phyloP scores from a whole-genome alignment of 2,797 vertebrate genomes.

The Urocyon cinereoargenteus region DNA sequence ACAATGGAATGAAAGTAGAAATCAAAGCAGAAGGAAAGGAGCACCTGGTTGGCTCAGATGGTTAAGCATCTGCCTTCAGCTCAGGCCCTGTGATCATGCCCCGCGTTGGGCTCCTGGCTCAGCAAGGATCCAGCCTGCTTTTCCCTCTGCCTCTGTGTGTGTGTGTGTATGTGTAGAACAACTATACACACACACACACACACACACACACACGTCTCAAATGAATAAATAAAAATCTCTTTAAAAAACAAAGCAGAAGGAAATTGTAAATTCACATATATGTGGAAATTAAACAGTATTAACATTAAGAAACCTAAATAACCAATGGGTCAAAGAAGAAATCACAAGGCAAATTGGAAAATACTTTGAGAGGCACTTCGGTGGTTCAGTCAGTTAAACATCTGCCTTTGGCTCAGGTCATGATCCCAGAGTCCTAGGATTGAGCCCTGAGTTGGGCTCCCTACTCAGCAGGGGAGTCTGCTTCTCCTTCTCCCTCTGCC shows the following conservation, averaged over 20 bases:
- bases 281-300: constrained; percentile 19
- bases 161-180: no score
- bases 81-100: no score
- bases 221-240: no score
- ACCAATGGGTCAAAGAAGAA: constrained; percentile 5
- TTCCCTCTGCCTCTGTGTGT: no score
- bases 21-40: constrained; percentile 28
- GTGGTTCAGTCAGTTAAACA: background rate
- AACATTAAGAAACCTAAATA: background rate
- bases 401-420: background rate
- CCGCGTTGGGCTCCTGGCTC: no score
- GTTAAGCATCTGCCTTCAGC: no score
- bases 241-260: constrained; percentile 28
- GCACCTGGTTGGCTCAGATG: no score
- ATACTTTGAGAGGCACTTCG: background rate
- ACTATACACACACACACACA: no score
- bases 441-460: background rate
- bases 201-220: no score
- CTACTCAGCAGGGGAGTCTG: background rate
- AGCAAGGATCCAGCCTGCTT: no score
- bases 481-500: background rate
- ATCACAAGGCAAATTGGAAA: background rate
- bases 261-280: constrained; percentile 44
- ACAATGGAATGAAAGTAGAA: constrained; percentile 28
- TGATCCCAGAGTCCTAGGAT: background rate